These are phyloP conservation scores for Aplochiton taeniatus DNA, from an alignment of 2,797 vertebrate species.

Conservation along the genomic window DNA sequence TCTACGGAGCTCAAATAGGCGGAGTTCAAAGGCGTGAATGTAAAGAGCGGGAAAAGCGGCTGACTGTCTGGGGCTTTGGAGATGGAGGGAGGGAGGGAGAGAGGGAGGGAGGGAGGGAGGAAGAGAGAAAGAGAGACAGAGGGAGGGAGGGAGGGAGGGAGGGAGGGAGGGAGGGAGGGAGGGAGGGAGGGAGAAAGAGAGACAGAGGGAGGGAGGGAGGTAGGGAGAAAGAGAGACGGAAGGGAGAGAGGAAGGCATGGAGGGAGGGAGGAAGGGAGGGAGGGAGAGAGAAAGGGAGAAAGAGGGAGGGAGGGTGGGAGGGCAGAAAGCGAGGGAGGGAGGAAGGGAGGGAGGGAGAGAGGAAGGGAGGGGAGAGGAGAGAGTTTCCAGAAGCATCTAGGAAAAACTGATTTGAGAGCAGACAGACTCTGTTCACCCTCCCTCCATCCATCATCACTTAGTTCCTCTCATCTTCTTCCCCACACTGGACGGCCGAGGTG, in stretches of 20 bases:
- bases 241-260: not conserved
- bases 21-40: too few relatives aligned
- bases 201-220: not conserved
- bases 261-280: slow-evolving; percentile 21
- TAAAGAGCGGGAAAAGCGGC: too few relatives aligned
- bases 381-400: too few relatives aligned
- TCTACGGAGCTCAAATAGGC: too few relatives aligned
- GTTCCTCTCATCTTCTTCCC: slow-evolving; percentile 30
- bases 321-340: too few relatives aligned
- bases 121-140: not conserved
- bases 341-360: not conserved
- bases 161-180: too few relatives aligned
- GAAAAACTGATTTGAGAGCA: slow-evolving; percentile 7
- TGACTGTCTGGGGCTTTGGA: slow-evolving; percentile 33
- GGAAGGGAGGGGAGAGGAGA: not conserved
- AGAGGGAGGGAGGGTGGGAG: slow-evolving; percentile 10
- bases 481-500: not conserved
- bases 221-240: not conserved
- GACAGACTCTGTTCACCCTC: slow-evolving; percentile 59
- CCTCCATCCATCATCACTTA: slow-evolving; percentile 69
- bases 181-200: too few relatives aligned
- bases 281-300: slow-evolving; percentile 10
- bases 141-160: not conserved
- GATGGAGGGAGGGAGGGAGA: slow-evolving; percentile 29
- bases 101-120: not conserved